These are phyloP conservation scores for Euphydryas editha DNA, from an alignment of 2,888 invertebrate genomes.

Conservation along the genomic window DNA sequence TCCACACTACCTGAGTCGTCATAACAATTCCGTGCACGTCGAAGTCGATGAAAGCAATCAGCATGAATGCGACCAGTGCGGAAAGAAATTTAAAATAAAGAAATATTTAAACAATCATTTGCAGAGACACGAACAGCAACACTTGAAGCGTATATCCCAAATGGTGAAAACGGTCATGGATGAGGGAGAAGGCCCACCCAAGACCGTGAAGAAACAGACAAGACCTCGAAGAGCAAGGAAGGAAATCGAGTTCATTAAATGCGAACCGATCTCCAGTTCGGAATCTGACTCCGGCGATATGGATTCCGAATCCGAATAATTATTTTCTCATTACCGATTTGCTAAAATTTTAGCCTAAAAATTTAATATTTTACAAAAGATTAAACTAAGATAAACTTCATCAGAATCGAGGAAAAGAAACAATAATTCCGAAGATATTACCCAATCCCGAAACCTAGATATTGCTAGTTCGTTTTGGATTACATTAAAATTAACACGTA, in stretches of 20 bases:
- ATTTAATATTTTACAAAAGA: not conserved
- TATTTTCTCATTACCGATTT: conserved; percentile 13
- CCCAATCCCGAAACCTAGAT: not conserved
- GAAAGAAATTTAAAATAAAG: conserved; percentile 75
- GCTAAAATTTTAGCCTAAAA: conserved; percentile 25
- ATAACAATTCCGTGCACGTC: conserved; percentile 71
- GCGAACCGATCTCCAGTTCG: conserved; percentile 71
- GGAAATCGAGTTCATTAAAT: conserved; percentile 77
- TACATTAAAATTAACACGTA: not conserved
- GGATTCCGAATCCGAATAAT: conserved; percentile 33
- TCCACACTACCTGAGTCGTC: conserved; percentile 68
- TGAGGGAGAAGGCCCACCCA: conserved; percentile 51
- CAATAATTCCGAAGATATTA: no score
- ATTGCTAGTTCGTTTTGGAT: not conserved
- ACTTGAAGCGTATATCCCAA: conserved; percentile 71
- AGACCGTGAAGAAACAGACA: conserved; percentile 50
- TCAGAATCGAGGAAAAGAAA: no score
- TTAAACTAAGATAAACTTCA: no score
- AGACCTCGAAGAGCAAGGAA: conserved; percentile 56
- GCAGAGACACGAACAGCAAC: conserved; percentile 75
- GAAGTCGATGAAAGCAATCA: conserved; percentile 68
- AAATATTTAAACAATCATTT: conserved; percentile 72
- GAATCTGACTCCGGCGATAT: conserved; percentile 50
- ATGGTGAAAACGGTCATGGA: conserved; percentile 77
- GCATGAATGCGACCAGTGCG: conserved; percentile 72